Base-by-base conservation (phyloP, 2,888 invertebrate species). In the Oscheius onirici region DNA sequence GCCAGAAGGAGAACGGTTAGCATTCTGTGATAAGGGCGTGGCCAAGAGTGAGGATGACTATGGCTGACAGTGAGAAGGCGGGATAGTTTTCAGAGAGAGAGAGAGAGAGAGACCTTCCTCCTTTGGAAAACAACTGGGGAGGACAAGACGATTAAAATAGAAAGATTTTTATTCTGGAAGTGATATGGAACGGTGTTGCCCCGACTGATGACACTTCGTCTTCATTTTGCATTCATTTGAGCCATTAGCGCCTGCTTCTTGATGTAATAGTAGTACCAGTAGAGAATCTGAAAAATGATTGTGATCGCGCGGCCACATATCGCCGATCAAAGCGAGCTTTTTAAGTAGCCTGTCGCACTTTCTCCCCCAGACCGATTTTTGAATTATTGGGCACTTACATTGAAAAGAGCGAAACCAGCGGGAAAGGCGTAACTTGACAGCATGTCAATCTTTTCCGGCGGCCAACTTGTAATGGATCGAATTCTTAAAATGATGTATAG, bases 341-440 rank as follows among this genome's bases (percentile, higher is more conserved):
- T 49, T 17, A 49, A 46, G 17, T 46, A 46, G 17, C 17, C 46
- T 46, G 46, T 46, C 17, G 46, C 15, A 46, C 17, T 46, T 46
- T 15, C 15, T 46, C 46, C 13, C 13, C 34, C 8, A 34, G 34
- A 34, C 24, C 13, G 66, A n/a, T 46, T 46, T 46, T 3, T 15
- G 15, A 15, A 40, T 10, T 34, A 73, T 15, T 34, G 34, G 34
- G 34, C 34, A 72, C 82, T 76, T 58, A 86, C 86, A 75, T 87
- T 87, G 72, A 87, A 87, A 54, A 87, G 74, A n/a, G 86, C 83
- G 71, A 87, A 88, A 43, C 78, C 75, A 15, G 86, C 81, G 17
- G 87, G 87, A 60, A 88, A 87, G 40, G 78, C 75, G 54, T 87
- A 79, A 10, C 78, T 76, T 43, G 84, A 84, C 15, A 84, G 68